Conservation (phyloP, 2,113 vertebrate genomes). For the Probosciger aterrimus region DNA sequence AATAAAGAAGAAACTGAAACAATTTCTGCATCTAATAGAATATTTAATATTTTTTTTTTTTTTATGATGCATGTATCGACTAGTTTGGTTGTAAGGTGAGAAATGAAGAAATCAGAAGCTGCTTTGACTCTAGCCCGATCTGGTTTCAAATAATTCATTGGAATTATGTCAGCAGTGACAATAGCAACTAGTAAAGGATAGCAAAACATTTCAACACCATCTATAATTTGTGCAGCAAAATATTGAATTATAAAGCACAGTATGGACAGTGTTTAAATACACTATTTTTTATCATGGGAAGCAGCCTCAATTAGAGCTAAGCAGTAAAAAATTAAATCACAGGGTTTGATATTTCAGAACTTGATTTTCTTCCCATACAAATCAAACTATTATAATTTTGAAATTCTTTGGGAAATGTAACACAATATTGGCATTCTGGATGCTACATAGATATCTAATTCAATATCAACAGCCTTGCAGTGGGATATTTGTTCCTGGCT, state of each 20-base stretch:
- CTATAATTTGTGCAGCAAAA: neutral
- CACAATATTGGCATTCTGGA: neutral
- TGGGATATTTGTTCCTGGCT: neutral
- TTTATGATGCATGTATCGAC: neutral
- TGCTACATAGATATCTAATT: neutral
- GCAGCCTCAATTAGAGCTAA: neutral
- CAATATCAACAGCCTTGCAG: neutral
- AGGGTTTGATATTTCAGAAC: neutral
- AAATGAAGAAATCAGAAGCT: neutral
- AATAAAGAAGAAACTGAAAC: neutral
- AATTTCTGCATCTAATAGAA: neutral
- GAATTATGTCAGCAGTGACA: neutral
- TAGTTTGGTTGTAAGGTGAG: accelerated
- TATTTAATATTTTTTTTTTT: neutral
- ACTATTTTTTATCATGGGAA: neutral
- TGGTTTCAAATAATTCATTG: neutral
- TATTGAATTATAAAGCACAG: neutral
- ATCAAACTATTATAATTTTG: neutral
- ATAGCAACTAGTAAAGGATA: neutral
- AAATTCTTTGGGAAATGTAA: neutral
- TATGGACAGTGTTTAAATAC: neutral
- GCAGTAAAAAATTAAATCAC: neutral
- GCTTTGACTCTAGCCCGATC: neutral
- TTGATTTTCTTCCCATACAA: neutral
- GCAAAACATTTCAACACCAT: neutral